Evolutionary conservation across 2,888 invertebrate species (phyloP).

Genomic region (Microchrysa polita): DNA sequence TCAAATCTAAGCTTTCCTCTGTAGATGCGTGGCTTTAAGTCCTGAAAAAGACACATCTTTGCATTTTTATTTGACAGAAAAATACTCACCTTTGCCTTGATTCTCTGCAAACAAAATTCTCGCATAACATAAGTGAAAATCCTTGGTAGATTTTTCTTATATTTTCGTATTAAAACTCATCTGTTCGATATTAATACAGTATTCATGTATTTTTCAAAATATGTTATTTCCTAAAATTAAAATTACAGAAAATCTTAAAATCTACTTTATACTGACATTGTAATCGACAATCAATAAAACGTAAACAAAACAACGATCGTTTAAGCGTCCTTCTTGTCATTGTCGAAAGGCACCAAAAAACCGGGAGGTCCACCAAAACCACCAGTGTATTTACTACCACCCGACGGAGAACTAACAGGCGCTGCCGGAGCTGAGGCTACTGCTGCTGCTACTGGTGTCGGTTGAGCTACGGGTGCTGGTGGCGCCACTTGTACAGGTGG

Average conservation of each 20-base stretch:
- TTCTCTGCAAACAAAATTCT: too few relatives aligned
- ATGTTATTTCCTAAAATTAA: background rate
- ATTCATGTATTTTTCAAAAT: background rate
- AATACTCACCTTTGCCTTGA: too few relatives aligned
- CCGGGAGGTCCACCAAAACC: conserved; percentile 63
- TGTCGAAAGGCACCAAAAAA: conserved; percentile 59
- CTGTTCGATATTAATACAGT: background rate
- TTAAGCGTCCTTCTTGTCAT: conserved; percentile 19
- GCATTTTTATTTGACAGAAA: too few relatives aligned
- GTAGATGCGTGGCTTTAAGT: too few relatives aligned
- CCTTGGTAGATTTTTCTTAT: too few relatives aligned
- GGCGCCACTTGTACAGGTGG: background rate
- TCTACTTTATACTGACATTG: conserved; percentile 33
- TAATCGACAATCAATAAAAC: background rate
- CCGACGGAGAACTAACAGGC: background rate
- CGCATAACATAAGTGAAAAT: too few relatives aligned
- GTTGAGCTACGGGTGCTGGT: background rate
- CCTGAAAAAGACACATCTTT: too few relatives aligned
- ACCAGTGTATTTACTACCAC: conserved; percentile 53
- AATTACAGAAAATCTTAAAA: conserved; percentile 15
- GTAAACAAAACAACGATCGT: background rate
- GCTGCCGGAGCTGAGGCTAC: background rate
- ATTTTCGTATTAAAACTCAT: background rate
- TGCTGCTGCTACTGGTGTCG: background rate
- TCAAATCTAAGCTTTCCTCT: too few relatives aligned